Base-by-base conservation (phyloP, 2,888 invertebrate species). In the Phalera bucephala region DNA sequence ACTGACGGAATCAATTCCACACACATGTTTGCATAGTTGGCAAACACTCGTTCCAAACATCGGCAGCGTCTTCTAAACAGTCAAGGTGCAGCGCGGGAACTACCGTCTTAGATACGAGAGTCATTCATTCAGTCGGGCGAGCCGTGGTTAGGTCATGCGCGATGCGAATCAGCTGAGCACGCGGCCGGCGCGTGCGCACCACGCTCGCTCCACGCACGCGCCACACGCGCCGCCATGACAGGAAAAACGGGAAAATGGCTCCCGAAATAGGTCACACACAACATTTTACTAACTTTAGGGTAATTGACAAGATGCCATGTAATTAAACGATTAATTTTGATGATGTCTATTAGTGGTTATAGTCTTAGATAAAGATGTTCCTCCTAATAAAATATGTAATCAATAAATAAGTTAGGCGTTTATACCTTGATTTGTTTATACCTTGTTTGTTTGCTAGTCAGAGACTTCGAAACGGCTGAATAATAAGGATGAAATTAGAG, bases 111-210 rank as follows among this genome's bases (percentile, higher is more conserved):
- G n/a, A n/a, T n/a, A n/a, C 5, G 22, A 9, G 22, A 22, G 22
- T 43, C 53, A 56, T 58, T 67, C 68, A 72, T 67, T 57, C 50
- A 56, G 36, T 23, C 26, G 14, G 22, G 28, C 8, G 7, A 19
- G 13, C 25, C 40, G 38, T 45, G 49, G 44, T 49, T 51, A 50
- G 48, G 45, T 40, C 56, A 52, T 49, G 37, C 38, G 40, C 46
- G n/a, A 19, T 7, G 19, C 26, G 32, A 34, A 25, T 25, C 40
- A 26, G 20, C 31, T 10, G 25, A 22, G 32, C 86, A 82, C 80
- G 86, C 63, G 73, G 7, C 2, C 1, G n/a, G 42, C 67, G 67
- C 80, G 72, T 81, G 84, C 51, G 40, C 42, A 27, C 30, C 84
- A 82, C 74, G 80, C 70, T 40, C 40, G 37, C 26, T 20, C 40